phyloP scores from a whole-genome alignment of 30 jellyfish, hydroid and myxozoan species.

The Rhopilema esculentum region DNA sequence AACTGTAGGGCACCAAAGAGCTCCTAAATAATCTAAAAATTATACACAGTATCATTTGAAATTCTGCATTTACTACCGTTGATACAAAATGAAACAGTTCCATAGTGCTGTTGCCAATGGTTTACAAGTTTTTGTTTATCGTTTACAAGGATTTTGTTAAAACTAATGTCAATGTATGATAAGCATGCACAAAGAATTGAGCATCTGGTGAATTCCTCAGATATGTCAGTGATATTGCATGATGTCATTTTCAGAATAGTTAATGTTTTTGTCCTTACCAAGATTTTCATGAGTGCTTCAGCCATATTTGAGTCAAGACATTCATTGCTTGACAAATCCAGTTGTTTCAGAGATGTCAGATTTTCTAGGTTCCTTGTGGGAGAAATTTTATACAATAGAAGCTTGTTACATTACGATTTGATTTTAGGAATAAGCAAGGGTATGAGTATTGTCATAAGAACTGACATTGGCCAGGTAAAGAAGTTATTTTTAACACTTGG shows the following conservation, averaged over 20 bases:
- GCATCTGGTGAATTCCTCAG: conserved; percentile 25
- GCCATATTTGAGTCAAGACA: conserved; percentile 18
- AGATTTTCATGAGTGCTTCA: conserved; percentile 5
- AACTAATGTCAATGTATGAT: conserved; percentile 54
- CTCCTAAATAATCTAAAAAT: neutral
- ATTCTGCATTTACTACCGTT: conserved; percentile 10
- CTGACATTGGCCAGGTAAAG: too few relatives aligned
- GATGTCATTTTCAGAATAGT: conserved; percentile 48
- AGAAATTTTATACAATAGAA: neutral
- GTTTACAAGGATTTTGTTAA: neutral
- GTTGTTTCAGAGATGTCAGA: conserved; percentile 21
- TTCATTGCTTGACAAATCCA: conserved; percentile 39
- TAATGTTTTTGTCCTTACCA: conserved; percentile 16
- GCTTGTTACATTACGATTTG: neutral
- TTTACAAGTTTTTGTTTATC: conserved; percentile 48
- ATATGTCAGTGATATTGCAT: conserved; percentile 34
- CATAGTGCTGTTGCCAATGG: conserved; percentile 13
- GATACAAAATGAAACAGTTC: conserved; percentile 3
- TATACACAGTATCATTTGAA: neutral
- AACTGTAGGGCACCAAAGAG: too few relatives aligned
- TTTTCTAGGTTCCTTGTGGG: conserved; percentile 8
- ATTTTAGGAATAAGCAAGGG: neutral
- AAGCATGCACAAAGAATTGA: conserved; percentile 16
- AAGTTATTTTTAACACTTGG: too few relatives aligned
- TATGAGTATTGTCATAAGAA: neutral